Evolutionary conservation across 2,888 invertebrate species (phyloP), one percentile per base, ranked within the genome.

Genomic region (Leptinotarsa rubiginosa): DNA sequence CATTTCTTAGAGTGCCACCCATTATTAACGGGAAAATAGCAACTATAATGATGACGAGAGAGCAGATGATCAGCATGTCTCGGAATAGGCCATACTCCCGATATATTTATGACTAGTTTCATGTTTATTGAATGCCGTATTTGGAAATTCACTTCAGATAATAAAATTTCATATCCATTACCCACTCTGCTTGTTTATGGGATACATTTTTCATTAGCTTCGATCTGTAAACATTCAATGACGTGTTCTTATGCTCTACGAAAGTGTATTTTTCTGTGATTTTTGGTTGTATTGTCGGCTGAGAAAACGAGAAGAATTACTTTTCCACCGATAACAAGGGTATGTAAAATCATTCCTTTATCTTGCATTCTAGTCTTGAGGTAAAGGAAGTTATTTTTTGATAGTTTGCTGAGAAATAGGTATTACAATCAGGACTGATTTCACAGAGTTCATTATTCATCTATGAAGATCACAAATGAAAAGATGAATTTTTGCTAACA

Each of bases 71-170:
- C 20, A 4, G 4, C 20, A 56, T 56, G 22, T 22, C 56, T 56
- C 15, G 22, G 16, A 56, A 56, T 18, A 22, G 56, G 56, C 62
- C 3, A 62, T 62, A 62, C 16, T 31, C n/a, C 31, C 31, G 10
- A 15, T 16, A 62, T 31, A 31, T 62, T 62, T 62, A 62, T 25
- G 31, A 62, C 62, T 31, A 62, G 31, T 62, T 62, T 31, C 62
- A 18, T 16, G 31, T 62, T 31, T 41, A 62, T 31, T 62, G 25
- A 31, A 41, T 62, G 31, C 18, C n/a, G 31, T 62, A 62, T 62
- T 62, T 62, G 62, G 62, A n/a, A 62, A 62, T n/a, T 5, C 5
- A 62, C 16, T 41, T 7, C 15, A 16, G 62, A 62, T 25, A 62
- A 62, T 41, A 41, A 31, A 25, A n/a, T n/a, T 16, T n/a, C n/a